Evolutionary conservation across 2,797 vertebrate species (phyloP).

Genomic region (Pagetopsis macropterus): DNA sequence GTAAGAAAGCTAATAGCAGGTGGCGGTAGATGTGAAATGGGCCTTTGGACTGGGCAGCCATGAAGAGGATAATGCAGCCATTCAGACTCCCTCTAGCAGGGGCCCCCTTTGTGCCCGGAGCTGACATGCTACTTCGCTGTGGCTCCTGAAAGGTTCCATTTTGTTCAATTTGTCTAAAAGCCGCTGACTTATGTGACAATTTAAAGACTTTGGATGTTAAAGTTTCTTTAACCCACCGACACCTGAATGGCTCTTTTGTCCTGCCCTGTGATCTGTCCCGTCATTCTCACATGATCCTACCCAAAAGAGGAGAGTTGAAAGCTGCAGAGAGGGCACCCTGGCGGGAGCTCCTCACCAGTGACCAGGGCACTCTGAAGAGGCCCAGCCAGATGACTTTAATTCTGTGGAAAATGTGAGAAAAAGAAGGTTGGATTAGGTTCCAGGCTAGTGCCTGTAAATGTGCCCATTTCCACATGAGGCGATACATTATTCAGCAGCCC

Average conservation of each 20-base stretch:
- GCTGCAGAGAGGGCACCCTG: slow-evolving; percentile 62
- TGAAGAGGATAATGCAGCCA: slow-evolving; percentile 83
- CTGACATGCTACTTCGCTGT: slow-evolving; percentile 80
- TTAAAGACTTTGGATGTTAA: slow-evolving; percentile 83
- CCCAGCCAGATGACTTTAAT: slow-evolving; percentile 58
- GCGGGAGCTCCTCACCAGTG: slow-evolving; percentile 60
- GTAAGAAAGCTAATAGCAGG: slow-evolving; percentile 87
- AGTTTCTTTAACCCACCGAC: slow-evolving; percentile 82
- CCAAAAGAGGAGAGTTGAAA: slow-evolving; percentile 59
- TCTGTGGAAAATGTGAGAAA: slow-evolving; percentile 53
- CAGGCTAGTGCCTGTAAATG: slow-evolving; percentile 56
- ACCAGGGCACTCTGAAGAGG: slow-evolving; percentile 59
- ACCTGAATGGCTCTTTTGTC: slow-evolving; percentile 65
- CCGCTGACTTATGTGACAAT: slow-evolving; percentile 85
- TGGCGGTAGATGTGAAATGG: slow-evolving; percentile 85
- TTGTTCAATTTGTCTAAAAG: slow-evolving; percentile 89
- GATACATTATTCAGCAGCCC: slow-evolving; percentile 68
- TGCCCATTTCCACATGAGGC: slow-evolving; percentile 55
- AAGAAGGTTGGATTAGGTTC: slow-evolving; percentile 51
- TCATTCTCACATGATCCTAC: slow-evolving; percentile 67
- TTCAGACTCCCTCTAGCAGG: slow-evolving; percentile 81
- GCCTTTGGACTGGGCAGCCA: slow-evolving; percentile 76
- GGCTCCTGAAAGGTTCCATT: slow-evolving; percentile 83
- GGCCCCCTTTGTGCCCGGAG: slow-evolving; percentile 81
- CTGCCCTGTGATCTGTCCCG: slow-evolving; percentile 71